These are phyloP conservation scores for Brachypterus glaber DNA, from an alignment of 2,888 invertebrate species.

Conservation along the genomic window DNA sequence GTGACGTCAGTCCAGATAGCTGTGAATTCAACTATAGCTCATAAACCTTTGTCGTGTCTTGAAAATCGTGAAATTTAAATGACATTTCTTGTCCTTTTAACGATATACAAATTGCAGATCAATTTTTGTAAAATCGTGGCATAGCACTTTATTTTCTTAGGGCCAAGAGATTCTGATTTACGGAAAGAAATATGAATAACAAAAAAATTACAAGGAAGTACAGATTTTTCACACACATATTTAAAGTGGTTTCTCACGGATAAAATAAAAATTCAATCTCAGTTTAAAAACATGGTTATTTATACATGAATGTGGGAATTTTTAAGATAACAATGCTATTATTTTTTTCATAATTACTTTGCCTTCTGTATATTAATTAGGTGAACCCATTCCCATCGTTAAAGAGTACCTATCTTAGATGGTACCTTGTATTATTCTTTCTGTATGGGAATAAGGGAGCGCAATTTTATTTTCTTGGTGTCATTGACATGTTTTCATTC, in stretches of 20 bases:
- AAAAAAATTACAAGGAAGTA: conserved; percentile 16
- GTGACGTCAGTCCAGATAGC: too few relatives aligned
- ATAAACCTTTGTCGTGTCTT: too few relatives aligned
- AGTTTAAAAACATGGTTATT: conserved; percentile 27
- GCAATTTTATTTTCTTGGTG: conserved; percentile 1
- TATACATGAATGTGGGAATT: conserved; percentile 36
- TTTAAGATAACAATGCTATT: conserved; percentile 35
- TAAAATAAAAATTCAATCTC: conserved; percentile 28
- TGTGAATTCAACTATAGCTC: too few relatives aligned
- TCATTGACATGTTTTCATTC: background rate
- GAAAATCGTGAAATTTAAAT: too few relatives aligned
- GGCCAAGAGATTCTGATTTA: too few relatives aligned
- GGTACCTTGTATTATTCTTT: too few relatives aligned
- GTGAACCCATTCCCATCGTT: conserved; percentile 38
- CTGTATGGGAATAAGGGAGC: conserved; percentile 17
- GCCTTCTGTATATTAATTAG: conserved; percentile 41
- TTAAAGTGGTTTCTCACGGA: conserved; percentile 25
- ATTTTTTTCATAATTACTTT: conserved; percentile 40
- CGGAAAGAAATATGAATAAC: too few relatives aligned
- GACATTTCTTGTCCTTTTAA: too few relatives aligned
- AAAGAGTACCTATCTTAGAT: too few relatives aligned
- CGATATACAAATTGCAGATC: too few relatives aligned
- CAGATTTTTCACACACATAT: conserved; percentile 16
- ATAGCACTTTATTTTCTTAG: too few relatives aligned
- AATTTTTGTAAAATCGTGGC: too few relatives aligned